Conservation (phyloP, 1,140 invertebrate genomes). For the Drosophila micromelanica region DNA sequence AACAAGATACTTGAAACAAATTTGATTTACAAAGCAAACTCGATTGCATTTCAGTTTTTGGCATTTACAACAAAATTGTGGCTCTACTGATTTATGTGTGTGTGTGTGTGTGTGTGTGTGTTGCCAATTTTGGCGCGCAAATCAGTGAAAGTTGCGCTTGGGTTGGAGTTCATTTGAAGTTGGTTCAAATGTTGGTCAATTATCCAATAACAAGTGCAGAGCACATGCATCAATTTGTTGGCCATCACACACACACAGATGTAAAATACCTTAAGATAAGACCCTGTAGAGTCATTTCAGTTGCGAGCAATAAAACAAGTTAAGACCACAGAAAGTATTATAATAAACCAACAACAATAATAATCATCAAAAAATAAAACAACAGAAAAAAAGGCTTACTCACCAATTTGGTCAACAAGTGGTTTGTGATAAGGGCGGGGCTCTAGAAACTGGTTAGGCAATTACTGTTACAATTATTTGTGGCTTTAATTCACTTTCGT, state of each 20-base stretch:
- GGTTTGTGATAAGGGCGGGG: conserved; percentile 28
- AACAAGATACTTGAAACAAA: conserved; percentile 45
- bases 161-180: conserved; percentile 10
- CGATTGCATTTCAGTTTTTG: conserved; percentile 58
- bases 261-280: conserved; percentile 4
- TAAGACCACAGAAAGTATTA: not conserved
- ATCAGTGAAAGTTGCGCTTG: conserved; percentile 69
- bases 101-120: conserved; percentile 11
- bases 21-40: conserved; percentile 57
- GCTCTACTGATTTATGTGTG: too few species aligned
- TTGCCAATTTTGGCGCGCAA: conserved; percentile 61
- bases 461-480: conserved; percentile 53
- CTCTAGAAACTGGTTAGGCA: conserved; percentile 35
- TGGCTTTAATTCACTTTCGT: conserved; percentile 61
- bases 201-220: conserved; percentile 26
- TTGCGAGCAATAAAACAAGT: conserved; percentile 6
- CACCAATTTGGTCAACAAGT: conserved; percentile 40
- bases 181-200: conserved; percentile 59
- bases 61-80: too few species aligned
- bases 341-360: conserved; percentile 9
- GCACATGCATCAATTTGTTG: too few species aligned
- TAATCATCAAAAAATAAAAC: conserved; percentile 7
- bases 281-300: not conserved
- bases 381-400: conserved; percentile 27
- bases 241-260: too few species aligned